These are phyloP conservation scores for Leucophora obtusa DNA, from an alignment of 2,888 invertebrate genomes.

Conservation along the genomic window DNA sequence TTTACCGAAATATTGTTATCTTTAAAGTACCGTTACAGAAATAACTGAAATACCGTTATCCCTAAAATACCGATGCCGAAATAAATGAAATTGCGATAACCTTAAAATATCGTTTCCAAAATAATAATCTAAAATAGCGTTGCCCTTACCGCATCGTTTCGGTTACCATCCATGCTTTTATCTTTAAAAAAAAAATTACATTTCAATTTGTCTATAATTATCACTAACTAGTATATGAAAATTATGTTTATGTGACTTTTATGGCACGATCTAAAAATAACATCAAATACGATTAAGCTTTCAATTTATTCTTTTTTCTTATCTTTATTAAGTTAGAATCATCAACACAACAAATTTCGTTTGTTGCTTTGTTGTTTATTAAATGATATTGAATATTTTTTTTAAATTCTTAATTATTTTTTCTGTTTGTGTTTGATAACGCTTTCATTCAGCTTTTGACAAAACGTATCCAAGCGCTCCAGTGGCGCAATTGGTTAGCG, in stretches of 20 bases:
- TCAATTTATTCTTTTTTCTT: not conserved
- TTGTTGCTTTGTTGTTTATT: not conserved
- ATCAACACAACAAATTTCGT: not conserved
- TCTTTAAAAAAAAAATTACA: too few relatives aligned
- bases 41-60: too few relatives aligned
- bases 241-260: not conserved
- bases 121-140: too few relatives aligned
- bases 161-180: too few relatives aligned
- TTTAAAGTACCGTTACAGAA: too few relatives aligned
- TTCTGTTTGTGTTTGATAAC: not conserved
- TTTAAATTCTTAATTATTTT: not conserved
- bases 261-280: not conserved
- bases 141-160: too few relatives aligned
- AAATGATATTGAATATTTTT: not conserved
- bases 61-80: too few relatives aligned
- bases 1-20: too few relatives aligned
- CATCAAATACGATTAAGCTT: not conserved
- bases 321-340: not conserved
- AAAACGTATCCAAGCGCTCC: conserved; percentile 82
- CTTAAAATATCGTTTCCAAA: too few relatives aligned
- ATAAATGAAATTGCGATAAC: too few relatives aligned
- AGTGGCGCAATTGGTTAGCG: conserved; percentile 99
- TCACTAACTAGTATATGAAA: too few relatives aligned
- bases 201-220: too few relatives aligned
- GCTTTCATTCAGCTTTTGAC: conserved; percentile 21